Base-by-base conservation (phyloP, 1,140 invertebrate genomes). In the Cotesia glomerata region DNA sequence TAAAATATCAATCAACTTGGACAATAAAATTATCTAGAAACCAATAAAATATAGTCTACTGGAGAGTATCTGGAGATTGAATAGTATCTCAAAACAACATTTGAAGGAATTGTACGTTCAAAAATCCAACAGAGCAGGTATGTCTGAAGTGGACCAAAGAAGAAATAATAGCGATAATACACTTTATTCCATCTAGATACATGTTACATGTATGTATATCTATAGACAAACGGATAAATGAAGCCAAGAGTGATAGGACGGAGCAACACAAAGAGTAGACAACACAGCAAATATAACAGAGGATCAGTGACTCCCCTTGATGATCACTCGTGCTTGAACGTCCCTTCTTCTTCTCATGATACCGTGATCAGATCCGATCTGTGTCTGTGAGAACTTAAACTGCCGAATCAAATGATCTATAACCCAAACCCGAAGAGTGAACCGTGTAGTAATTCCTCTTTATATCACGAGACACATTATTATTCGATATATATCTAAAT, bases 81-180 rank as follows among this genome's bases (percentile, higher is more conserved):
- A 13, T 35, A 7, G 59, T 36, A 14, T 18, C 52, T n/a, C 18
- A 13, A 54, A 62, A 18, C 8, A 35, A 18, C 26, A 67, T 67
- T 54, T 5, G 18, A 67, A 51, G 35, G 32, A 54, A 67, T 14
- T 35, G 49, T n/a, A n/a, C n/a, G n/a, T 59, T 34, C 36, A 14
- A 14, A 69, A 59, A 49, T 56, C 45, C 58, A 58, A 16, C 59
- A 63, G 65, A 36, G 26, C 64, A 65, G 72, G 74, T 72, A 77
- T 35, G 74, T 71, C 63, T 75, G 76, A 78, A 81, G 79, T 81
- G 78, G 78, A 78, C 74, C 75, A 76, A 71, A 78, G 77, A 76
- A 79, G 77, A 80, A 82, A 76, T 18, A 52, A 34, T 13, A 13
- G 14, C 32, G 26, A 26, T 26, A 26, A 26, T 26, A 26, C 26